phyloP scores from a whole-genome alignment of 2,797 vertebrate species.

The Liasis olivaceus region DNA sequence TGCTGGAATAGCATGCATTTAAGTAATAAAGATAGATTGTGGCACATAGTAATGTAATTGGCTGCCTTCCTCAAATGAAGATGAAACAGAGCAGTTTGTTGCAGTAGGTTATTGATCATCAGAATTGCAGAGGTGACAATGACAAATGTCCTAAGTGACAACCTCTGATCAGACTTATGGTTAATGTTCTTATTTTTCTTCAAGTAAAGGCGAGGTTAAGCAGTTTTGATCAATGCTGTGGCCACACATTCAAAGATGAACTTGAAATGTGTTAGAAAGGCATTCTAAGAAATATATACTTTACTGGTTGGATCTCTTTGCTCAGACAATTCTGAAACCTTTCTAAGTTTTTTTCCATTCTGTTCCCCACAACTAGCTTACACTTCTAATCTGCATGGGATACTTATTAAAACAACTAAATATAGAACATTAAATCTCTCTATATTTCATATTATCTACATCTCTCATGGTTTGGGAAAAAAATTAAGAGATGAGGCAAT shows the following conservation, averaged over 20 bases:
- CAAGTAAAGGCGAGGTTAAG: slow-evolving; percentile 18
- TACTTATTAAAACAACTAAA: slow-evolving; percentile 67
- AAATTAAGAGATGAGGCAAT: slow-evolving; percentile 66
- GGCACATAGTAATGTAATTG: not conserved
- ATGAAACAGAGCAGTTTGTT: slow-evolving; percentile 18
- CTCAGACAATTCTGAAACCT: slow-evolving; percentile 33
- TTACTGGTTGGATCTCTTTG: not conserved
- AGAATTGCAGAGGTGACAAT: not conserved
- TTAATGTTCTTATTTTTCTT: not conserved
- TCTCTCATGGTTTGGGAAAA: slow-evolving; percentile 56
- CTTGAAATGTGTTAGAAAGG: not conserved
- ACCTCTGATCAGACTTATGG: slow-evolving; percentile 33
- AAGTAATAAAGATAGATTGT: slow-evolving; percentile 3
- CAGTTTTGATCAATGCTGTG: slow-evolving; percentile 22
- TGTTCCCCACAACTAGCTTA: slow-evolving; percentile 49
- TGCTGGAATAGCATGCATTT: not conserved
- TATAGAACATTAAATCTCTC: slow-evolving; percentile 63
- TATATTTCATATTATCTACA: slow-evolving; percentile 67
- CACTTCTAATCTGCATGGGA: slow-evolving; percentile 65
- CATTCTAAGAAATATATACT: slow-evolving; percentile 8
- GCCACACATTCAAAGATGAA: slow-evolving; percentile 1
- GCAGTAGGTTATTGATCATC: slow-evolving; percentile 9
- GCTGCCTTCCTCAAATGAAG: slow-evolving; percentile 24
- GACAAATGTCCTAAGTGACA: not conserved
- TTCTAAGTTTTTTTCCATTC: slow-evolving; percentile 50